phyloP scores from a whole-genome alignment of 2,888 invertebrate species.

The Hypena proboscidalis region DNA sequence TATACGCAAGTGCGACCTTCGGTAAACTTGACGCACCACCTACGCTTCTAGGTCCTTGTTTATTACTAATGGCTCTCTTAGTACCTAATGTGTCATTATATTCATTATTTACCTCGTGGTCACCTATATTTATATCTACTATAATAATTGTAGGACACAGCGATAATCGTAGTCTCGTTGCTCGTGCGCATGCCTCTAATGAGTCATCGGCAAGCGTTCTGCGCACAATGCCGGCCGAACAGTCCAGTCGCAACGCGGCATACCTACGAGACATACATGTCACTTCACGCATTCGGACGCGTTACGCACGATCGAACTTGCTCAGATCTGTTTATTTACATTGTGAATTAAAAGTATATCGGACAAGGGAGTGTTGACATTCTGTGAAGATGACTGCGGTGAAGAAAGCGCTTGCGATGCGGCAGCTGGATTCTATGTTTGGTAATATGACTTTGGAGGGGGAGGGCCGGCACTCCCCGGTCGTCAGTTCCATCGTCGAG shows the following conservation, averaged over 20 bases:
- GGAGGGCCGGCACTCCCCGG: slow-evolving; percentile 72
- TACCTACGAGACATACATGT: slow-evolving; percentile 82
- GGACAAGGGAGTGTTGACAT: slow-evolving; percentile 43
- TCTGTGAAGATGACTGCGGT: slow-evolving; percentile 76
- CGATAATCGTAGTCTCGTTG: slow-evolving; percentile 73
- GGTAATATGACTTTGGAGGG: slow-evolving; percentile 86
- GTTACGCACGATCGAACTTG: slow-evolving; percentile 53
- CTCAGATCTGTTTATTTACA: slow-evolving; percentile 40
- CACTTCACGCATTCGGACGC: slow-evolving; percentile 59
- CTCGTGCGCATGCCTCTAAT: slow-evolving; percentile 76
- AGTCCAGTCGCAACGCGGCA: slow-evolving; percentile 81
- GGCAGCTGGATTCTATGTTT: slow-evolving; percentile 90
- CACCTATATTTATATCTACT: slow-evolving; percentile 71
- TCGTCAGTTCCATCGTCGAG: slow-evolving; percentile 84
- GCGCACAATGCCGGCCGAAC: slow-evolving; percentile 79
- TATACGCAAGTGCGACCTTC: slow-evolving; percentile 56
- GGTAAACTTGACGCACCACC: slow-evolving; percentile 66
- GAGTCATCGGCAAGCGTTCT: slow-evolving; percentile 78
- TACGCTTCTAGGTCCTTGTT: slow-evolving; percentile 66
- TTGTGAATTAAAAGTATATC: slow-evolving; percentile 57
- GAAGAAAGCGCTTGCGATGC: slow-evolving; percentile 88
- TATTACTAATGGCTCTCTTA: slow-evolving; percentile 65
- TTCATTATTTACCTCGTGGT: slow-evolving; percentile 78
- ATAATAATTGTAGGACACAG: slow-evolving; percentile 73
- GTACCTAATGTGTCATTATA: slow-evolving; percentile 66